A percentile compares a stretch with the other conserved stretches of the same genome.
Evolutionary conservation across 2,113 vertebrate species (phyloP).

Genomic region (Copsychus sechellarum): DNA sequence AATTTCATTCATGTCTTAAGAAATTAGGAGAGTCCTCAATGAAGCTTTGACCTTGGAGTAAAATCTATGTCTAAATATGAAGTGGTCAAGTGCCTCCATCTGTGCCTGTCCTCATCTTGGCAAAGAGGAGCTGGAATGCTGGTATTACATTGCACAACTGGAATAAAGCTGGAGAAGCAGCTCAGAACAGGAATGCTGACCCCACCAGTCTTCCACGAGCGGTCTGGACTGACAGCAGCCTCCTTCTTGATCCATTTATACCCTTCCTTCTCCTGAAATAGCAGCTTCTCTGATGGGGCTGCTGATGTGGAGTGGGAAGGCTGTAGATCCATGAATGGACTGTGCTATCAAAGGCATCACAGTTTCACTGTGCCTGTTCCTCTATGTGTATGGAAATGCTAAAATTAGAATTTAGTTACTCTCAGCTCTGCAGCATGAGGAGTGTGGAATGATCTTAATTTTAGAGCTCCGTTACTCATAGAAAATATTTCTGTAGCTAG

Average conservation of each 20-base stretch:
- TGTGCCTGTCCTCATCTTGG: neutral
- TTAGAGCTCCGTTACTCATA: neutral
- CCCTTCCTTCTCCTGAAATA: neutral
- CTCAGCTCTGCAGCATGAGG: neutral
- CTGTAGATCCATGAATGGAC: neutral
- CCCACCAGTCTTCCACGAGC: rapidly evolving
- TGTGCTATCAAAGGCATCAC: neutral
- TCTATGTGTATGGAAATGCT: neutral
- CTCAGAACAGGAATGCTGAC: neutral
- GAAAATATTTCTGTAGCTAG: neutral
- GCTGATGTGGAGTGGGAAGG: neutral
- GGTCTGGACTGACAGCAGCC: neutral
- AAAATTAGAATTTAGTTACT: neutral
- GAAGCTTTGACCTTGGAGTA: neutral
- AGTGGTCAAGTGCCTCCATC: neutral
- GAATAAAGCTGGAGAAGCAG: neutral
- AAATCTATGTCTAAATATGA: neutral
- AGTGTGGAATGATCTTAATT: neutral
- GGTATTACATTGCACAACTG: rapidly evolving
- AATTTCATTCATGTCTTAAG: neutral
- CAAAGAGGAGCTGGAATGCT: neutral
- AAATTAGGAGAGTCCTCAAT: neutral
- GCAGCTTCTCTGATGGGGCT: neutral
- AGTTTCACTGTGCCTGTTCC: neutral
- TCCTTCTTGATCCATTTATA: neutral